Evolutionary conservation across 2,113 vertebrate species (phyloP).

Genomic region (Aldabrachelys gigantea): DNA sequence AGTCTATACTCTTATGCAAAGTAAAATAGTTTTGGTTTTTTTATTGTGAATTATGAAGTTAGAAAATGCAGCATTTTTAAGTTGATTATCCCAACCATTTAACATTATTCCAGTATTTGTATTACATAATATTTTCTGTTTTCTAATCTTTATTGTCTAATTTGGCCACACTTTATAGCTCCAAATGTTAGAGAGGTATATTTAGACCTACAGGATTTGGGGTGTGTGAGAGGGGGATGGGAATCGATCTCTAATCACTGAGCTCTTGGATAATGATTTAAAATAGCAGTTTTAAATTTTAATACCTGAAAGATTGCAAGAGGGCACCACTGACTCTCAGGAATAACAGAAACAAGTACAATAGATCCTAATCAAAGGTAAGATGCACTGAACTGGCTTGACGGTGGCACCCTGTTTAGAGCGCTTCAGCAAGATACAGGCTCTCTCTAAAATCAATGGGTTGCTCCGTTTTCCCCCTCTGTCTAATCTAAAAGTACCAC

Average conservation of each 20-base stretch:
- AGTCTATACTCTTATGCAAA: neutral
- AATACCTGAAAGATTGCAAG: neutral
- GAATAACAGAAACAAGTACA: neutral
- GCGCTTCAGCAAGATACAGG: neutral
- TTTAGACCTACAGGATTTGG: rapidly evolving
- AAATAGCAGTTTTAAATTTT: neutral
- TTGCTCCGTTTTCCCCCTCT: no score
- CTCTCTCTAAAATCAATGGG: neutral
- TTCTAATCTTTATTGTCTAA: neutral
- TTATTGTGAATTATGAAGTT: neutral
- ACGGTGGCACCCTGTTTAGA: neutral
- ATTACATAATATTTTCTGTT: rapidly evolving
- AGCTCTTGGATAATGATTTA: neutral
- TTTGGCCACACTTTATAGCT: neutral
- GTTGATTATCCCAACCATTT: neutral
- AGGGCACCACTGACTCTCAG: neutral
- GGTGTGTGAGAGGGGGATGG: no score
- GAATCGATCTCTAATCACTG: neutral
- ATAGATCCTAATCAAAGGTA: neutral
- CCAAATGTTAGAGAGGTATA: rapidly evolving
- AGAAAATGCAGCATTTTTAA: neutral
- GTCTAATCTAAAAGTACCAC: neutral
- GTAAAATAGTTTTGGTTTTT: neutral
- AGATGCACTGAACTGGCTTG: neutral
- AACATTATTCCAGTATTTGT: rapidly evolving